Percentiles rank a stretch among this genome's conserved stretches.
phyloP scores from a whole-genome alignment of 2,113 vertebrate genomes.

The Abramis brama region DNA sequence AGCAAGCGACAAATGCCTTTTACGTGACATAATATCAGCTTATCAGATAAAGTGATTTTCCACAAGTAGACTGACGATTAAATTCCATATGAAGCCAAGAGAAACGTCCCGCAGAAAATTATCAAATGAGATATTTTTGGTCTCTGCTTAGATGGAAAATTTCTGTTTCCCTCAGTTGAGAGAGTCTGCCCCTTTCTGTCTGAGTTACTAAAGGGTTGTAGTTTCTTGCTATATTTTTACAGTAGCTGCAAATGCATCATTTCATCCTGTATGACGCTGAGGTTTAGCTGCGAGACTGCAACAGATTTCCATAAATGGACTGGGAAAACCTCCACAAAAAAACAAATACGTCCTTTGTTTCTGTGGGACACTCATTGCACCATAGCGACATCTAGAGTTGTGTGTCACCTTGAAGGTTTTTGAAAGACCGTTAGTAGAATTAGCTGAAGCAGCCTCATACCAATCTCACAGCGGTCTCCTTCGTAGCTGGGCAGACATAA shows the following conservation, averaged over 20 bases:
- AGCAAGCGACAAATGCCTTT: slow-evolving; percentile 14
- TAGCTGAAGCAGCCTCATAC: slow-evolving; percentile 96
- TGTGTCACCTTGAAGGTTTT: slow-evolving; percentile 53
- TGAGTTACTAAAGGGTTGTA: neutral
- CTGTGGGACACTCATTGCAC: neutral
- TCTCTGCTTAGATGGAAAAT: slow-evolving; percentile 30
- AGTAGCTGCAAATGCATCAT: slow-evolving; percentile 29
- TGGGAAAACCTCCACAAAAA: neutral
- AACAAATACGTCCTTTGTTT: neutral
- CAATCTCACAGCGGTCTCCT: slow-evolving; percentile 94
- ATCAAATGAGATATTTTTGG: slow-evolving; percentile 28
- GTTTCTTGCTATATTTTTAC: neutral
- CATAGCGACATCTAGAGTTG: slow-evolving; percentile 11
- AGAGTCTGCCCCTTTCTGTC: neutral
- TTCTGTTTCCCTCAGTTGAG: neutral
- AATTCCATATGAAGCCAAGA: slow-evolving; percentile 17
- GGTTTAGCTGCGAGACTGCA: neutral
- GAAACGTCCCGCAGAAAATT: slow-evolving; percentile 12
- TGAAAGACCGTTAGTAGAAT: slow-evolving; percentile 82
- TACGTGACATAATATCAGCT: neutral
- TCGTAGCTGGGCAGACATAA: slow-evolving; percentile 99
- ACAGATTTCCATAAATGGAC: neutral
- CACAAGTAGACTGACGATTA: slow-evolving; percentile 19
- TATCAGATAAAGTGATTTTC: slow-evolving; percentile 31
- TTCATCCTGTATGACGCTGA: neutral